Percentiles rank a stretch among this genome's conserved stretches.
Conservation (phyloP, 2,888 invertebrate species). For the Spilosoma lubricipeda region DNA sequence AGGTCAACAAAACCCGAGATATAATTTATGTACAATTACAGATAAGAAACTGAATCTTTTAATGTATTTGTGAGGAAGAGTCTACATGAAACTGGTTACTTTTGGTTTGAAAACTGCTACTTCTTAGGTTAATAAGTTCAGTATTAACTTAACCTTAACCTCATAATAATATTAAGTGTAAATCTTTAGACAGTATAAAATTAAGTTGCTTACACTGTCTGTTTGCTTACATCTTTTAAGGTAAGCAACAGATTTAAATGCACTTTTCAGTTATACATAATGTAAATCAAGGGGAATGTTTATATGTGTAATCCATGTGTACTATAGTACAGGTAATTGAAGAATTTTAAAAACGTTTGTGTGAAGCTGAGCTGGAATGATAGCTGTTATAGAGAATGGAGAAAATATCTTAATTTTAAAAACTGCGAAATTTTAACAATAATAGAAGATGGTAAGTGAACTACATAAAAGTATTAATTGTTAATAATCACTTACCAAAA, state of each 20-base stretch:
- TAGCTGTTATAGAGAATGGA: no score
- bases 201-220: no score
- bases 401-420: no score
- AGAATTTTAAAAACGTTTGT: no score
- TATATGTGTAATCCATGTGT: no score
- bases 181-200: conserved; percentile 7
- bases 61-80: conserved; percentile 13
- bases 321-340: no score
- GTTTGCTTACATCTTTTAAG: no score
- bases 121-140: conserved; percentile 48
- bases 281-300: no score
- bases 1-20: conserved; percentile 67
- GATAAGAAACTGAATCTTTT: conserved; percentile 38
- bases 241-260: no score
- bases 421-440: not conserved
- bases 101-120: conserved; percentile 35
- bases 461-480: not conserved
- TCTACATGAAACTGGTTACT: conserved; percentile 39
- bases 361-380: no score
- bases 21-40: conserved; percentile 29
- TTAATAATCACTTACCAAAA: not conserved
- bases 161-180: conserved; percentile 25
- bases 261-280: no score
- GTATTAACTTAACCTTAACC: conserved; percentile 27
- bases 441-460: not conserved